Evolutionary conservation across 2,113 vertebrate species (phyloP).

Genomic region (Agelaius tricolor): DNA sequence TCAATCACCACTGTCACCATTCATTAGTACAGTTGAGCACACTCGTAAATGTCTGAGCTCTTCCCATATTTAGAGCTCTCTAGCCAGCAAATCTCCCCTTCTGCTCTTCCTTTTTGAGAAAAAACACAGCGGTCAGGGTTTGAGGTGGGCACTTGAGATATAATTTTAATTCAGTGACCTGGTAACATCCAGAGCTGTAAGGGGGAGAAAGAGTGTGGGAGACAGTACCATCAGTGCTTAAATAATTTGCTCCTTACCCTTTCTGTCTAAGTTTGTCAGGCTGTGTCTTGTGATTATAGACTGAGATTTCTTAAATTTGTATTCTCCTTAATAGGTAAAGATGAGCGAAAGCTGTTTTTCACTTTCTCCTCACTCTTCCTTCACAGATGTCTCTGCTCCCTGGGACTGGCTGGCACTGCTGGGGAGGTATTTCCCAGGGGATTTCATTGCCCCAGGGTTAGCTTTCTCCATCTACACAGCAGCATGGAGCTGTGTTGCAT

Average conservation of each 20-base stretch:
- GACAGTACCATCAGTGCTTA: background rate
- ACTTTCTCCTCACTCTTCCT: background rate
- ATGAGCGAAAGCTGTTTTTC: background rate
- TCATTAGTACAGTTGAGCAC: constrained; percentile 24
- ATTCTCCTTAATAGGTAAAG: constrained; percentile 38
- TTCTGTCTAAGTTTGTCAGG: constrained; percentile 53
- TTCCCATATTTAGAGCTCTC: constrained; percentile 14
- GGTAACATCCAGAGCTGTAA: background rate
- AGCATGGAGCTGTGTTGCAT: background rate
- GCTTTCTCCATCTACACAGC: background rate
- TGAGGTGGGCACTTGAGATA: background rate
- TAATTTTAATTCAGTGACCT: background rate
- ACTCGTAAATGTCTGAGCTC: background rate
- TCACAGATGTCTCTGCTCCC: background rate
- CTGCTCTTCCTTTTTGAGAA: background rate
- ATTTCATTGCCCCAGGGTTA: background rate
- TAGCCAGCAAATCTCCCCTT: background rate
- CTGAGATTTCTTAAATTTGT: constrained; percentile 25
- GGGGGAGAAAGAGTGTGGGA: background rate
- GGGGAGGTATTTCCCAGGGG: background rate
- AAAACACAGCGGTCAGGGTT: background rate
- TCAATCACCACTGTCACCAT: background rate
- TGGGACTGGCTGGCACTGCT: background rate
- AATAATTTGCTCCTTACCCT: constrained; percentile 42
- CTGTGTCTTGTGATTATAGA: background rate